Percentiles rank a stretch among this genome's conserved stretches.
Conservation (phyloP, 1,140 invertebrate species). For the Drosophila triauraria region DNA sequence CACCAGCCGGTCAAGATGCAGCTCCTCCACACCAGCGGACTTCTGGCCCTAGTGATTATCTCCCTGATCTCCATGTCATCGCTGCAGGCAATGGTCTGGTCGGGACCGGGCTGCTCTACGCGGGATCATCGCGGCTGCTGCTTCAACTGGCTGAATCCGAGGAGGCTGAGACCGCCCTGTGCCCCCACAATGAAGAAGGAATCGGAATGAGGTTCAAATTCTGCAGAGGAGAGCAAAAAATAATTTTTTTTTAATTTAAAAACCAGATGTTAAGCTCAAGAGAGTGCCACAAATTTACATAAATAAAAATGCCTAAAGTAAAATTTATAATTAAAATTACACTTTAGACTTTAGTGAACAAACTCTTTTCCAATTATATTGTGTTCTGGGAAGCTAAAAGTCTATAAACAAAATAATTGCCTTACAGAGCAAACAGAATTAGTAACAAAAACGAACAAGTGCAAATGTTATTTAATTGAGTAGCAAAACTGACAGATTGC, state of each 20-base stretch:
- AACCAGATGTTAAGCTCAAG: not conserved
- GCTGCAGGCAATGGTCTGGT: slow-evolving; percentile 11
- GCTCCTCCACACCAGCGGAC: slow-evolving; percentile 25
- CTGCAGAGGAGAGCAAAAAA: too few species aligned
- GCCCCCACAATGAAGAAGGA: not conserved
- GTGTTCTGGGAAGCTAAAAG: too few species aligned
- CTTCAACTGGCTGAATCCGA: not conserved
- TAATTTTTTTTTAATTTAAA: not conserved
- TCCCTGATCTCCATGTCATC: not conserved
- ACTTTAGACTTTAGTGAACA: not conserved
- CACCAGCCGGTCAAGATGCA: slow-evolving; percentile 16
- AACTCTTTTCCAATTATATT: not conserved
- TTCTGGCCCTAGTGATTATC: not conserved
- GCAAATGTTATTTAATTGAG: slow-evolving; percentile 15
- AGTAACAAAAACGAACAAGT: not conserved
- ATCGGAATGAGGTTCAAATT: not conserved
- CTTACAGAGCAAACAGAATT: not conserved
- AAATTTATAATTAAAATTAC: too few species aligned
- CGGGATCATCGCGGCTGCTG: slow-evolving; percentile 33
- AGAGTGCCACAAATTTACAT: not conserved
- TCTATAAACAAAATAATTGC: too few species aligned
- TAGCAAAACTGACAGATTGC: not conserved
- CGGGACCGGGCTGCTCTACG: slow-evolving; percentile 6
- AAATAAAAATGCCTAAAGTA: too few species aligned
- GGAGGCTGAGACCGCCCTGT: slow-evolving; percentile 13